Base-by-base conservation (phyloP, 2,113 vertebrate species). In the Cynocephalus volans region DNA sequence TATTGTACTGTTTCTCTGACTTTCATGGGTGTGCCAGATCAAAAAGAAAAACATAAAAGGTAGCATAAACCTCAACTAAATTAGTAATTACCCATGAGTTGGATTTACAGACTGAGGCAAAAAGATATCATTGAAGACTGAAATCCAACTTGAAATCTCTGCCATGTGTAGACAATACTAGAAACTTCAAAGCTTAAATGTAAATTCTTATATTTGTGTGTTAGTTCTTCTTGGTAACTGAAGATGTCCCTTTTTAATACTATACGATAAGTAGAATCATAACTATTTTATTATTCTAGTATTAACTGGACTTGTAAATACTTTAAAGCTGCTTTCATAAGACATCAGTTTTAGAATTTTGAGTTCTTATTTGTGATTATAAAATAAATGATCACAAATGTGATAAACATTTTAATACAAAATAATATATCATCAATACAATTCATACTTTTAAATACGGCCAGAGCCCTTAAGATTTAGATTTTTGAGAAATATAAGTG, bases 11-110 rank as follows among this genome's bases (percentile, higher is more conserved):
- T 93, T 96, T 94, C 64, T 87, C 24, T 82, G 50, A 90, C 48
- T 96, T 98, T 96, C 52, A 67, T 88, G 76, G 52, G 50, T 97
- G 48, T 96, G 93, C 36, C 76, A 95, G n/a, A 97, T 97, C 70
- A 95, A 97, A 97, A 96, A 92, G 92, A 77, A 95, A 95, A 90
- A 72, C 76, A 88, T 96, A 52, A 94, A 97, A 82, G 65, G 75
- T 82, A 97, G 90, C 45, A 76, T 65, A 93, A 95, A 93, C 84
- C 21, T 2, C 23, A 96, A 72, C 65, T 69, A 96, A 97, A 96
- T 95, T 96, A 96, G 77, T 94, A 96, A 88, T 90, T 96, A 92
- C 81, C 60, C 84, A 69, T 73, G 17, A 50, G 54, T 14, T 76
- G 23, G 75, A 93, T 85, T 96, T 90, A 93, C 45, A 84, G 41